Percentiles rank a stretch among this genome's conserved stretches.
Evolutionary conservation across 2,888 invertebrate species (phyloP).

Genomic region (Tholera decimalis): DNA sequence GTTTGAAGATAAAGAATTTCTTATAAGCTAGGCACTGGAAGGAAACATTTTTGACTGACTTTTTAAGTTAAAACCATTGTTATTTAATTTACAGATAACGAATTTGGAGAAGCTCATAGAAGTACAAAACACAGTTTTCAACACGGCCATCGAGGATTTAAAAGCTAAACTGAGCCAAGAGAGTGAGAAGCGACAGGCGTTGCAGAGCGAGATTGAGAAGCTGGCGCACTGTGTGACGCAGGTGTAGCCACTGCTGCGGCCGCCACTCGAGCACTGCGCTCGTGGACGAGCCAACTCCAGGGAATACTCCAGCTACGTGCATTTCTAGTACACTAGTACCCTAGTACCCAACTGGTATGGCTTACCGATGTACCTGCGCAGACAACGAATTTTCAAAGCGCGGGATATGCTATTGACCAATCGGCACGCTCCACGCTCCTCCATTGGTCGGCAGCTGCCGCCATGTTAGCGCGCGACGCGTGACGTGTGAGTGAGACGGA

Average conservation of each 20-base stretch:
- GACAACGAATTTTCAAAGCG: too few relatives aligned
- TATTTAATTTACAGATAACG: slow-evolving; percentile 82
- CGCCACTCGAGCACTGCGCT: slow-evolving; percentile 44
- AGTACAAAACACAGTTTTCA: slow-evolving; percentile 91
- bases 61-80: background rate
- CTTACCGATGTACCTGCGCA: too few relatives aligned
- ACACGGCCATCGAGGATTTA: slow-evolving; percentile 93
- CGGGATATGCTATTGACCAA: too few relatives aligned
- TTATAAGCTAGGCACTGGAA: too few relatives aligned
- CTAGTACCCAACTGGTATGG: too few relatives aligned
- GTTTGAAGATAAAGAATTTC: too few relatives aligned
- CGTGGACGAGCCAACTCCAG: slow-evolving; percentile 58
- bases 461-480: too few relatives aligned
- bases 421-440: too few relatives aligned
- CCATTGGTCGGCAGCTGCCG: too few relatives aligned
- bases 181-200: slow-evolving; percentile 91
- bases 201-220: slow-evolving; percentile 93
- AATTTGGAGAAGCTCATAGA: slow-evolving; percentile 92
- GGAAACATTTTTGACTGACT: too few relatives aligned
- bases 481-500: too few relatives aligned
- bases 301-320: slow-evolving; percentile 74
- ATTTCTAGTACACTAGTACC: too few relatives aligned
- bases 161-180: slow-evolving; percentile 92
- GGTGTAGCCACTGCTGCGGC: slow-evolving; percentile 87
- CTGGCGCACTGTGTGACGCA: slow-evolving; percentile 94